Base-by-base conservation (phyloP, 1,140 invertebrate species). In the Ceratitis capitata region DNA sequence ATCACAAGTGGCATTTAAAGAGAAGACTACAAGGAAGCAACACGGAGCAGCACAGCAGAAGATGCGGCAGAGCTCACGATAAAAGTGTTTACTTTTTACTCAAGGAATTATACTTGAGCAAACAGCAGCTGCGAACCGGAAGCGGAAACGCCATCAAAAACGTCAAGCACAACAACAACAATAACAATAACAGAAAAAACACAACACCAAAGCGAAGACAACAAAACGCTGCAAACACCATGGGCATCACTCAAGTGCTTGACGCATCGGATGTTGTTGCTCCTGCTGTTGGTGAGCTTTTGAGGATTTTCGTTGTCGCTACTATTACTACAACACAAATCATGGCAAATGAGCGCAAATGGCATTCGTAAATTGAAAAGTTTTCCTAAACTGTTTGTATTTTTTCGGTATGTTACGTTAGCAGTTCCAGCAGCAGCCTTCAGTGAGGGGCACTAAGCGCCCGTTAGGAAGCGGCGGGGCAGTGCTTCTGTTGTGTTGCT, bases 51-150 rank as follows among this genome's bases (percentile, higher is more conserved):
- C 29, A 32, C 26, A 26, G 3, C 5, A 56, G 12, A 56, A 56
- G 19, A 56, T 19, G 19, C 64, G 6, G 32, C 35, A 69, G 32
- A 69, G 35, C 32, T 69, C 64, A 19, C 32, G 35, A 29, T 69
- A 69, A 69, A 69, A 69, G 64, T 69, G 64, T 69, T 69, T 69
- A 69, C 64, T 69, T 39, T 69, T 69, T 69, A 69, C 64, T 69
- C 32, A 69, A 69, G 64, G 64, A 69, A 69, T 69, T 69, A 69
- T 69, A 69, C 64, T 69, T 69, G 64, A 69, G 64, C 64, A 69
- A 69, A 69, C 64, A 69, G 64, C 64, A 39, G 64, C 35, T 69
- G 29, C 19, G 64, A 69, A 69, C 64, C 35, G 64, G 64, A 69
- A 69, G 39, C 64, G 64, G 64, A 69, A 69, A 69, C 32, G 64